Evolutionary conservation across 2,888 invertebrate species (phyloP).

Genomic region (Aleiodes leptofemur): DNA sequence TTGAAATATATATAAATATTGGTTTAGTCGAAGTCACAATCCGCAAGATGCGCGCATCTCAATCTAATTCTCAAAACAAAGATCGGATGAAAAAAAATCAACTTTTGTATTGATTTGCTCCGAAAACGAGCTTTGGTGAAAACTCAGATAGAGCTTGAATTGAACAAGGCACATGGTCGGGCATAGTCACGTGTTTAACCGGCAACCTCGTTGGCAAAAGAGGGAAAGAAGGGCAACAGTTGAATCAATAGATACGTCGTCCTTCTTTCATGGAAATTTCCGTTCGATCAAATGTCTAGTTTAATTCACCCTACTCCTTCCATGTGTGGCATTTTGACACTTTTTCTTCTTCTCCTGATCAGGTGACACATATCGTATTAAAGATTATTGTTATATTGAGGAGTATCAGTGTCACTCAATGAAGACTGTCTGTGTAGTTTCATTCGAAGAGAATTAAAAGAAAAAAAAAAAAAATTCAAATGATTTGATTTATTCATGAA

Average conservation of each 20-base stretch:
- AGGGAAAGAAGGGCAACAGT: conserved; percentile 44
- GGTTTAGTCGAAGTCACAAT: no score
- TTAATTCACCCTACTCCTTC: neutral
- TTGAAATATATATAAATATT: no score
- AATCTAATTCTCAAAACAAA: no score
- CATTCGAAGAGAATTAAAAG: neutral
- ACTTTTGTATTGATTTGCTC: no score
- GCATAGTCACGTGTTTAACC: conserved; percentile 44
- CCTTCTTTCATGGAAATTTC: conserved; percentile 64
- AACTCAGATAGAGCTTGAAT: neutral
- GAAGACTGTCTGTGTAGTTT: neutral
- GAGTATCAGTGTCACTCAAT: neutral
- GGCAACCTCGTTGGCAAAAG: conserved; percentile 11
- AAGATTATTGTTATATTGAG: neutral
- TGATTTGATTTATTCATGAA: no score
- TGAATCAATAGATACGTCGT: conserved; percentile 64
- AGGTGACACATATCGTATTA: conserved; percentile 16
- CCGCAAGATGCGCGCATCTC: no score
- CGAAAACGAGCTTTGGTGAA: neutral
- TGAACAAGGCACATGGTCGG: conserved; percentile 41
- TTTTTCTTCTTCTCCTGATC: neutral
- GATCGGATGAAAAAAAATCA: no score
- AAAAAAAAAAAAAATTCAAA: no score
- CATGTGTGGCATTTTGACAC: neutral
- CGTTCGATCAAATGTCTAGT: conserved; percentile 49